Evolutionary conservation across 1,140 invertebrate species (phyloP), one percentile per base, ranked within the genome.

Genomic region (Drosophila bipectinata): DNA sequence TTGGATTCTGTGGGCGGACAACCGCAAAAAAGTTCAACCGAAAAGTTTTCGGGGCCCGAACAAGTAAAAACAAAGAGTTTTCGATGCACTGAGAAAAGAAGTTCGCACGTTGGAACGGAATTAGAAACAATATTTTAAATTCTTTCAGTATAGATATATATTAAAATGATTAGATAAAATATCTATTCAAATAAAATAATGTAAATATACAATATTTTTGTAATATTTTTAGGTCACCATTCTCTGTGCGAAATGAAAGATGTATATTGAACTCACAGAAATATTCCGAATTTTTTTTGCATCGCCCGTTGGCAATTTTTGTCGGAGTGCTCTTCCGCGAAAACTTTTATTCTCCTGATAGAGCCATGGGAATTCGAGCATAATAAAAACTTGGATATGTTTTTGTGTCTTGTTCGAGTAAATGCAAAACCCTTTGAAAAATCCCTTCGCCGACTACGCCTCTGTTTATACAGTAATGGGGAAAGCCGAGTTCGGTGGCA

Each of bases 1-100:
- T 62, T 44, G 69, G 57, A 10, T 72, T 72, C 53, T 64, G 76
- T 60, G 63, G 77, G 54, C 47, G 59, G 59, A 24, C 28, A 12
- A 41, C 47, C 52, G 32, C 52, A 76, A 75, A 81, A 77, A 77
- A 58, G 51, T 59, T 49, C 39, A 58, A 52, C n/a, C 48, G 18
- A 48, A 78, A 78, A 77, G 61, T 76, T 74, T 75, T 44, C 60
- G 28, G 32, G 26, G 30, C 24, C 28, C 28, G 18, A 61, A 30
- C 30, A 54, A 66, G 30, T 48, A 55, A 55, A 15, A 56, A 68
- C 49, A 56, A 69, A 56, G 60, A 63, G 18, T 64, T 44, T 24
- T 28, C 12, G 15, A n/a, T 66, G 26, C 34, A 67, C 28, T 2
- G 8, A 4, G 0, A 24, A 28, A 30, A 63, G n/a, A 60, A 63